Percentiles rank a stretch among this genome's conserved stretches.
phyloP scores from a whole-genome alignment of 2,888 invertebrate species.

The Athalia cordata region DNA sequence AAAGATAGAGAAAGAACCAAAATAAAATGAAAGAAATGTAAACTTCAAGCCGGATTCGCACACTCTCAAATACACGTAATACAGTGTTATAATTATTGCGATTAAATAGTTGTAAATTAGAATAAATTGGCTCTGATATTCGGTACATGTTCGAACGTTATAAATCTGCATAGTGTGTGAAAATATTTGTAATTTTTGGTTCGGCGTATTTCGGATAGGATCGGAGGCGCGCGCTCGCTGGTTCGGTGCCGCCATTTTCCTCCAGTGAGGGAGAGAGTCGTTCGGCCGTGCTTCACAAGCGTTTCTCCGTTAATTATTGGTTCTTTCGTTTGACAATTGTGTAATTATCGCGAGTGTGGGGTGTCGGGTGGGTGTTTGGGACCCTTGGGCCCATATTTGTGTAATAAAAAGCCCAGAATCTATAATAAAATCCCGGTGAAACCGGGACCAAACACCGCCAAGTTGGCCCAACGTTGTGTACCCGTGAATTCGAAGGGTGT shows the following conservation, averaged over 20 bases:
- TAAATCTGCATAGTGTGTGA: constrained; percentile 13
- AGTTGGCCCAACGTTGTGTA: constrained; percentile 43
- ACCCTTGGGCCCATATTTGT: constrained; percentile 61
- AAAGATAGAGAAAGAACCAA: too few relatives aligned
- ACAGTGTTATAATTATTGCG: too few relatives aligned
- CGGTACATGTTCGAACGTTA: constrained; percentile 29
- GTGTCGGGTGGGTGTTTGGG: constrained; percentile 63
- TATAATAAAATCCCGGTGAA: constrained; percentile 30
- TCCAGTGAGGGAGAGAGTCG: constrained; percentile 70
- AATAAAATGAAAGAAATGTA: too few relatives aligned
- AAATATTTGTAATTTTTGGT: constrained; percentile 40
- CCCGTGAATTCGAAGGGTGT: constrained; percentile 45
- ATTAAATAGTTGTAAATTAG: too few relatives aligned
- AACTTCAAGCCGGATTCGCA: too few relatives aligned
- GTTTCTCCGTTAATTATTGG: constrained; percentile 44
- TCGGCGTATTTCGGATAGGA: constrained; percentile 62
- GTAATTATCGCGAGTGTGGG: constrained; percentile 60
- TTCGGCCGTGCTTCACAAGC: constrained; percentile 57
- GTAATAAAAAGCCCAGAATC: constrained; percentile 49
- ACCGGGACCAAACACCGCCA: constrained; percentile 46
- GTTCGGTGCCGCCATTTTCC: constrained; percentile 71
- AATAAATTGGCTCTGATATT: neutral
- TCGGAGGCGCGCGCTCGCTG: constrained; percentile 69
- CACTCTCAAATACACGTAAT: too few relatives aligned
- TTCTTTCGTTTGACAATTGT: constrained; percentile 58